Percentiles rank a stretch among this genome's conserved stretches.
Conservation (phyloP, 2,797 vertebrate genomes). For the Gallinago nigripennis region DNA sequence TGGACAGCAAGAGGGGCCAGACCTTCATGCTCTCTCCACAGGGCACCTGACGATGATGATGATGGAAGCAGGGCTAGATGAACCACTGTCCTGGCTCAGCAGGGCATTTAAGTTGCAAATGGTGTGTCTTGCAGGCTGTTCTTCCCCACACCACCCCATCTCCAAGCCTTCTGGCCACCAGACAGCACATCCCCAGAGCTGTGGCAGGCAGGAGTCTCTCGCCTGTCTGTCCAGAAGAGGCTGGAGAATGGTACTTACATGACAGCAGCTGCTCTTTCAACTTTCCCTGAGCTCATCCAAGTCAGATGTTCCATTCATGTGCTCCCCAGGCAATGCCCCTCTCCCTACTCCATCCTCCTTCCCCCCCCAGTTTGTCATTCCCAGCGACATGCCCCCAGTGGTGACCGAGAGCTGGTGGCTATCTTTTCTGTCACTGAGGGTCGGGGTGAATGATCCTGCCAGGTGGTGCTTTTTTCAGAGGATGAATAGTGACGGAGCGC, state of each 20-base stretch:
- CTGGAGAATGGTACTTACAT: accelerated
- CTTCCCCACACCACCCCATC: not conserved
- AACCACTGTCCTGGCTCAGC: not conserved
- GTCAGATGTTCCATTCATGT: not conserved
- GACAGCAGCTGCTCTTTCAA: not conserved
- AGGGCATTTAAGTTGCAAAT: not conserved
- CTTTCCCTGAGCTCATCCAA: not conserved
- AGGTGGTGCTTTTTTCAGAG: not conserved
- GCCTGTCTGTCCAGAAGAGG: accelerated
- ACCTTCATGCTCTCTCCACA: not conserved
- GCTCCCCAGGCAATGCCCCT: not conserved
- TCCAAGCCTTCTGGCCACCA: not conserved
- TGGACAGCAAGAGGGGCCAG: not conserved
- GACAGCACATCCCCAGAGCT: not conserved
- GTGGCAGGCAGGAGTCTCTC: not conserved
- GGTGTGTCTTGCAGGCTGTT: not conserved
- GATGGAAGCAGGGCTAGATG: no score
- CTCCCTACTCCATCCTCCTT: not conserved
- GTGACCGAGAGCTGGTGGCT: not conserved
- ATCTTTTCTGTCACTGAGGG: not conserved
- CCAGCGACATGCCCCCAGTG: not conserved
- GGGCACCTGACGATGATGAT: not conserved
- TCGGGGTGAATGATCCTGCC: not conserved
- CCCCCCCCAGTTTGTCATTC: not conserved
- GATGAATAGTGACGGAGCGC: accelerated